Evolutionary conservation across 2,797 vertebrate genomes (phyloP).

Genomic region (Aeoliscus strigatus): DNA sequence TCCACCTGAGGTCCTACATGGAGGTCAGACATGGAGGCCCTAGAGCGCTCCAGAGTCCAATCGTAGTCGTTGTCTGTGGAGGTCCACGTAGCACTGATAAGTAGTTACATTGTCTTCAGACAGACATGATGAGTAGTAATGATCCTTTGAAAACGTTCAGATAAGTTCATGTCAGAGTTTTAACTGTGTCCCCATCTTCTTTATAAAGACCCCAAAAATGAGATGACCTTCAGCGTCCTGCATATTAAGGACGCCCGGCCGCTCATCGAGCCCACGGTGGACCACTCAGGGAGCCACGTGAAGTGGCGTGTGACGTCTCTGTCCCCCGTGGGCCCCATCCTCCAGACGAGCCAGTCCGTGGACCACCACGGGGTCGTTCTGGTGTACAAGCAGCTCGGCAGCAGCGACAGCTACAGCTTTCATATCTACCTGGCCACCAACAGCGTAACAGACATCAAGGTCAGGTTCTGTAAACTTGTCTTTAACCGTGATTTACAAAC

Average conservation of each 20-base stretch:
- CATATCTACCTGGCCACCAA: slow-evolving; percentile 83
- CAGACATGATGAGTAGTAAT: no score
- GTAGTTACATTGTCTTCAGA: no score
- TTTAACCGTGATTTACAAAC: no score
- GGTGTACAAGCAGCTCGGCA: slow-evolving; percentile 78
- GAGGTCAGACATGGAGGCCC: no score
- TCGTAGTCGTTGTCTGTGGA: no score
- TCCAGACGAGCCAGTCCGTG: slow-evolving; percentile 63
- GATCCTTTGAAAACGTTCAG: no score
- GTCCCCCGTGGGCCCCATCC: slow-evolving; percentile 83
- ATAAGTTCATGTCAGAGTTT: no score
- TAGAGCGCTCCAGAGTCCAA: no score
- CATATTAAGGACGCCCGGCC: slow-evolving; percentile 73
- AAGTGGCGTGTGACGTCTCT: slow-evolving; percentile 83
- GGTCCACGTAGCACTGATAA: no score
- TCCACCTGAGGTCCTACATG: no score
- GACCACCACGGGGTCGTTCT: slow-evolving; percentile 82
- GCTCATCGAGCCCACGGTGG: slow-evolving; percentile 73
- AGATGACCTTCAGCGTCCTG: slow-evolving; percentile 79
- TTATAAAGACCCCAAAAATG: slow-evolving; percentile 62
- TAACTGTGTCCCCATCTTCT: no score
- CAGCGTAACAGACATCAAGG: slow-evolving; percentile 83
- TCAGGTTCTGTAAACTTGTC: slow-evolving; percentile 30
- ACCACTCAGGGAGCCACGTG: slow-evolving; percentile 80
- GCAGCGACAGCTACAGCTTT: slow-evolving; percentile 72